Percentiles rank a stretch among this genome's conserved stretches.
Conservation (phyloP, 2,888 invertebrate genomes). For the Pheosia tremula region DNA sequence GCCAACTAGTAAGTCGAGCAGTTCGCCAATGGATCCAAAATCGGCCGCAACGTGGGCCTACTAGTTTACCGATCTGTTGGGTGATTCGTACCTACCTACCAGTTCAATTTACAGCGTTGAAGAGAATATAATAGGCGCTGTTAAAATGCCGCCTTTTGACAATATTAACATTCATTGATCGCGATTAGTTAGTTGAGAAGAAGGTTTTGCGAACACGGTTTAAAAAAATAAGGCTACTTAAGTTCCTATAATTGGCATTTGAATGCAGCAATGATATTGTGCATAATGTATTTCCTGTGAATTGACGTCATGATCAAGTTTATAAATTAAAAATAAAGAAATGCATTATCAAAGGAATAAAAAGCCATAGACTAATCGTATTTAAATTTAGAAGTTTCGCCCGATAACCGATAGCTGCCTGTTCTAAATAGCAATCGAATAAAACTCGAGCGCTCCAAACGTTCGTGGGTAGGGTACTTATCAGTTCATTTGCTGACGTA, state of each 20-base stretch:
- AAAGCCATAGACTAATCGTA: background rate
- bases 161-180: constrained; percentile 44
- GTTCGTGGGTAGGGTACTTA: constrained; percentile 13
- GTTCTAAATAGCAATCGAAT: too few relatives aligned
- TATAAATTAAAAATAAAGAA: too few relatives aligned
- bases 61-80: constrained; percentile 52
- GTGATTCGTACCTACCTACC: constrained; percentile 60
- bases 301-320: background rate
- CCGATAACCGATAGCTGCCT: too few relatives aligned
- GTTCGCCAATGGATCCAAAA: constrained; percentile 10
- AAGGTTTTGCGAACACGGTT: too few relatives aligned
- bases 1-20: constrained; percentile 39
- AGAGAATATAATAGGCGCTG: constrained; percentile 76
- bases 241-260: too few relatives aligned
- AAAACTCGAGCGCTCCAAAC: constrained; percentile 7
- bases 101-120: constrained; percentile 79
- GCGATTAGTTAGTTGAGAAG: constrained; percentile 24
- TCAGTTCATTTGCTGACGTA: constrained; percentile 19
- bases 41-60: constrained; percentile 42
- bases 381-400: background rate
- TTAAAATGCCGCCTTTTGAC: constrained; percentile 64
- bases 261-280: too few relatives aligned
- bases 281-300: background rate
- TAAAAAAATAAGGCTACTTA: too few relatives aligned
- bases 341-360: too few relatives aligned